phyloP scores from a whole-genome alignment of 2,888 invertebrate species.

The Xestoiulus laeticollis region DNA sequence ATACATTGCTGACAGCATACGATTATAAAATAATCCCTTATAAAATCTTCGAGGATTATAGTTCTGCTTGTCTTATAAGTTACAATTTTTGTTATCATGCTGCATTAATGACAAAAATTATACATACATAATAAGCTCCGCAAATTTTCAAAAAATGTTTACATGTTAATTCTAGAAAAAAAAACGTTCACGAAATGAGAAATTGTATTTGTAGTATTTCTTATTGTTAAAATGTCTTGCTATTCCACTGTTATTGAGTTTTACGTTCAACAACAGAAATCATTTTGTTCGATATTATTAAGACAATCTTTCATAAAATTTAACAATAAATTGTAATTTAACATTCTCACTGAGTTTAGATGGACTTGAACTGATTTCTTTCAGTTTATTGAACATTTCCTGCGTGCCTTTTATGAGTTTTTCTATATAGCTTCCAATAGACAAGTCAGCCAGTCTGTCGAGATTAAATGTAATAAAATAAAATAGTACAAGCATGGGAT shows the following conservation, averaged over 20 bases:
- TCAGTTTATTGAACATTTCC: slow-evolving; percentile 14
- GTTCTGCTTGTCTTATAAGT: not conserved
- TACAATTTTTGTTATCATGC: not conserved
- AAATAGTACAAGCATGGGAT: not conserved
- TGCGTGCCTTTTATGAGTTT: not conserved
- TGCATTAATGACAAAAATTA: too few species aligned
- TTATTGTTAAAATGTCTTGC: not conserved
- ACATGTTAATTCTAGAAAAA: too few species aligned
- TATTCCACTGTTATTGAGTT: not conserved
- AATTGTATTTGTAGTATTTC: not conserved
- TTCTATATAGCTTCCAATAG: not conserved
- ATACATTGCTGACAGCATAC: too few species aligned
- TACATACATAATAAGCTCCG: too few species aligned
- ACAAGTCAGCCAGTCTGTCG: not conserved
- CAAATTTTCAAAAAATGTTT: too few species aligned
- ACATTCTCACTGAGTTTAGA: not conserved
- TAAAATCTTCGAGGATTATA: not conserved
- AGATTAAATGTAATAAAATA: not conserved
- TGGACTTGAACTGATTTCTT: slow-evolving; percentile 6
- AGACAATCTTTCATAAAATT: not conserved
- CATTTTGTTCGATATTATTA: not conserved
- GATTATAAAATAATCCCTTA: not conserved
- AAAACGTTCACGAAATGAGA: too few species aligned
- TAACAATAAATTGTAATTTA: not conserved
- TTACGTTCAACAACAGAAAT: not conserved